These are phyloP conservation scores for Aphodius sticticus DNA, from an alignment of 2,888 invertebrate genomes.

Conservation along the genomic window DNA sequence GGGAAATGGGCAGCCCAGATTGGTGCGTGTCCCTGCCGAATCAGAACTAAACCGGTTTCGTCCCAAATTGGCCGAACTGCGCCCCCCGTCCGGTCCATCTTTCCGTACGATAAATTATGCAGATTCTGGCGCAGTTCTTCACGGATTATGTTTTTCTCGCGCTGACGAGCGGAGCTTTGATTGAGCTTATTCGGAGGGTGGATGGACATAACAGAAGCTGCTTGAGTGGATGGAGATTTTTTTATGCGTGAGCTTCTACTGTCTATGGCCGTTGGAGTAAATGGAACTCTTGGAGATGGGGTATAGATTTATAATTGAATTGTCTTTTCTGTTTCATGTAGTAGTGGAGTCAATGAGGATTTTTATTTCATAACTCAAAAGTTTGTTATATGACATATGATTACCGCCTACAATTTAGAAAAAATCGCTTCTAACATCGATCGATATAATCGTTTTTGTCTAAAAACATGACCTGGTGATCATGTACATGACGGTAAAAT, in stretches of 20 bases:
- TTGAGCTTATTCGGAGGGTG: background rate
- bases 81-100: background rate
- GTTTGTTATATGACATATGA: too few species aligned
- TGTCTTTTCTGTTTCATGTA: too few species aligned
- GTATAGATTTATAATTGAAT: too few species aligned
- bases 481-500: too few species aligned
- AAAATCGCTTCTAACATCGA: too few species aligned
- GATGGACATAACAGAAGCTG: background rate
- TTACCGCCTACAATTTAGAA: too few species aligned
- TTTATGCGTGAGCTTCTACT: background rate
- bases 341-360: too few species aligned
- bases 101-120: slow-evolving; percentile 4
- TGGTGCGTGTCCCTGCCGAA: background rate
- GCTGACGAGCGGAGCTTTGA: background rate
- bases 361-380: too few species aligned
- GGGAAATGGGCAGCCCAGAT: background rate
- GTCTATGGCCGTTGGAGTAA: background rate
- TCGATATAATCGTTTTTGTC: too few species aligned
- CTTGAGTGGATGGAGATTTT: background rate
- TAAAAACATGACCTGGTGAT: too few species aligned
- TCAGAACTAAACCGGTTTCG: background rate
- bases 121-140: background rate
- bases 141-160: background rate
- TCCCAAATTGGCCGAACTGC: background rate
- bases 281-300: too few species aligned